These are phyloP conservation scores for Odontothrips loti DNA, from an alignment of 2,888 invertebrate species.

Conservation along the genomic window DNA sequence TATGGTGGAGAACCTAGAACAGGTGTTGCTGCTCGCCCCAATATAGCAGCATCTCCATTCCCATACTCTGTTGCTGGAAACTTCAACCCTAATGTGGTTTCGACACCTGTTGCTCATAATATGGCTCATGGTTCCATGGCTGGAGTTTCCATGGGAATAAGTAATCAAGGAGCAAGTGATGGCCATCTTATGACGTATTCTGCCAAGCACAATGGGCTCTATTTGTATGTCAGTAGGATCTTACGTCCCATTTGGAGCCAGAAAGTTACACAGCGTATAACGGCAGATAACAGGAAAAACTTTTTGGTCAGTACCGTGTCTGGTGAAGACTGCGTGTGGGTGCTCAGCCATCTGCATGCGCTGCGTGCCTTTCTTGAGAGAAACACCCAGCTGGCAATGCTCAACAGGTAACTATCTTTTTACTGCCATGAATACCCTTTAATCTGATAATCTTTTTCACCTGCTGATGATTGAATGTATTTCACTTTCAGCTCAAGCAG, in stretches of 20 bases:
- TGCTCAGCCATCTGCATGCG: conserved; percentile 70
- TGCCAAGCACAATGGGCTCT: conserved; percentile 89
- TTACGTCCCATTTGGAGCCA: conserved; percentile 81
- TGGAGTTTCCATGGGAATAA: neutral
- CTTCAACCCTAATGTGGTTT: conserved; percentile 40
- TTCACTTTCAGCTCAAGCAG: neutral
- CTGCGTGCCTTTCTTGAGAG: conserved; percentile 68
- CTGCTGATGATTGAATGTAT: neutral
- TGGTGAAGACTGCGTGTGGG: conserved; percentile 65
- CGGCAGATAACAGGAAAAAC: neutral
- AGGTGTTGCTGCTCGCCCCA: conserved; percentile 20
- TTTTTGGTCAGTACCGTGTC: conserved; percentile 61
- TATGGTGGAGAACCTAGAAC: conserved; percentile 74
- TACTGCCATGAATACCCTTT: neutral
- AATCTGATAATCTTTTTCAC: neutral
- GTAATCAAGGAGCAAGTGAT: neutral
- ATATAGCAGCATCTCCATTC: neutral
- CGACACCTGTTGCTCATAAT: conserved; percentile 39
- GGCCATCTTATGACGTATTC: conserved; percentile 49
- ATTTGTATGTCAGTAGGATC: conserved; percentile 83
- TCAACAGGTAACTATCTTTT: neutral
- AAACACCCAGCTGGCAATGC: conserved; percentile 36
- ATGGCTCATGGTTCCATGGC: neutral
- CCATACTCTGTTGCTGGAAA: conserved; percentile 32
- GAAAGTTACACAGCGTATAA: neutral